phyloP scores from a whole-genome alignment of 2,888 invertebrate species.

The Apoda limacodes region DNA sequence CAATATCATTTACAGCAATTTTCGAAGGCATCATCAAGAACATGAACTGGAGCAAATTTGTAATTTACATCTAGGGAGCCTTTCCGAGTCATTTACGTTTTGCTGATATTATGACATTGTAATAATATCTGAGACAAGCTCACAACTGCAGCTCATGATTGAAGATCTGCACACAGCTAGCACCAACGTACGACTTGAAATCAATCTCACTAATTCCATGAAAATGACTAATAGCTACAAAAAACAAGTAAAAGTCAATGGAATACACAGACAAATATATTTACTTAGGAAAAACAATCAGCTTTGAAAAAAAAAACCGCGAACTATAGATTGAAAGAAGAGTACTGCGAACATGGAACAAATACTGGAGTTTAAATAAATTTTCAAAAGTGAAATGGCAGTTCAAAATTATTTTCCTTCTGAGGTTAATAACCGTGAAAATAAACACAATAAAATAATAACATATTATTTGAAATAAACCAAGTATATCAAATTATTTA shows the following conservation, averaged over 20 bases:
- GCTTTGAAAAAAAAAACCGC: conserved; percentile 6
- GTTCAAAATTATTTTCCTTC: too few relatives aligned
- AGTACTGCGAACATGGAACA: conserved; percentile 6
- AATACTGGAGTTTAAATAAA: conserved; percentile 6
- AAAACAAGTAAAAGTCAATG: conserved; percentile 3
- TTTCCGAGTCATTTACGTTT: too few relatives aligned
- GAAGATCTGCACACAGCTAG: neutral
- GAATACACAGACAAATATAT: conserved; percentile 8
- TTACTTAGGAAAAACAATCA: conserved; percentile 6
- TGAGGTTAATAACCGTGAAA: too few relatives aligned
- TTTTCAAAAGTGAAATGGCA: conserved; percentile 6
- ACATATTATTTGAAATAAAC: too few relatives aligned
- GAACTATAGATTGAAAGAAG: conserved; percentile 6
- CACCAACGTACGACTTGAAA: neutral
- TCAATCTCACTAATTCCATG: neutral
- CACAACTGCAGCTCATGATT: neutral
- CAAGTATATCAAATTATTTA: too few relatives aligned
- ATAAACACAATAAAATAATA: too few relatives aligned
- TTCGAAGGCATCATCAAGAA: too few relatives aligned
- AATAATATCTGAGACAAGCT: neutral
- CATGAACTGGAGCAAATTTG: too few relatives aligned
- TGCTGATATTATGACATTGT: conserved; percentile 1
- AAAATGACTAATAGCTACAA: conserved; percentile 1
- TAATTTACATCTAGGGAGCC: too few relatives aligned
- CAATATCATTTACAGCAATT: too few relatives aligned